These are phyloP conservation scores for Agriopis marginaria DNA, from an alignment of 2,888 invertebrate species.

Conservation along the genomic window DNA sequence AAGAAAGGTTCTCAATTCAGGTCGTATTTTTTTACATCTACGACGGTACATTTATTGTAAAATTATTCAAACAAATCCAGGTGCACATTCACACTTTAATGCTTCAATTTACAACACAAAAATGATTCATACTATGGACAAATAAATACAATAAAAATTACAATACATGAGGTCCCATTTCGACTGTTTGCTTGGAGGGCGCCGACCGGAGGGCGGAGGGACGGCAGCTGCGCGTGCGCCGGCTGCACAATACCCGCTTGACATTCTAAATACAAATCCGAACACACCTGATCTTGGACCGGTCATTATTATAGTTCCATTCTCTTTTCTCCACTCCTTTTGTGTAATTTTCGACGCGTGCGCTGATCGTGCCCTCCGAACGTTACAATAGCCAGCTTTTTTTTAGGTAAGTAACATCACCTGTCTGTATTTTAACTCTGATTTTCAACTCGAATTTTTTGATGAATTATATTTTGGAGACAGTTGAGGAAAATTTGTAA, in stretches of 20 bases:
- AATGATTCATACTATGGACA: slow-evolving; percentile 43
- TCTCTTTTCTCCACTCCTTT: slow-evolving; percentile 64
- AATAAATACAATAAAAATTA: slow-evolving; percentile 59
- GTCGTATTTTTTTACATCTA: background rate
- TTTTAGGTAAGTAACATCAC: slow-evolving; percentile 25
- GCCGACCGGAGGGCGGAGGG: slow-evolving; percentile 68
- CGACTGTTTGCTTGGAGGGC: slow-evolving; percentile 73
- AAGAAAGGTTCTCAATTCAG: no score
- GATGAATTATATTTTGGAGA: background rate
- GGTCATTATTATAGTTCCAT: slow-evolving; percentile 76
- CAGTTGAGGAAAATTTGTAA: background rate
- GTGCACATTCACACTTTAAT: slow-evolving; percentile 49
- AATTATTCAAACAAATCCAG: slow-evolving; percentile 41
- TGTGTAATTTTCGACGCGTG: slow-evolving; percentile 65
- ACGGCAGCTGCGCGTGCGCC: slow-evolving; percentile 79
- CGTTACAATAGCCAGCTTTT: slow-evolving; percentile 44
- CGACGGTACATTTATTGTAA: background rate
- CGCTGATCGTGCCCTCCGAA: slow-evolving; percentile 47
- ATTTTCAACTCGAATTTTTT: background rate
- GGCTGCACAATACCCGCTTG: slow-evolving; percentile 77
- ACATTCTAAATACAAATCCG: slow-evolving; percentile 80
- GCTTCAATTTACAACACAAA: slow-evolving; percentile 45
- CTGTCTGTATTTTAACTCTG: slow-evolving; percentile 34
- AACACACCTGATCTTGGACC: slow-evolving; percentile 81
- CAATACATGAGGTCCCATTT: slow-evolving; percentile 72